Percentiles rank a stretch among this genome's conserved stretches.
Evolutionary conservation across 2,797 vertebrate species (phyloP).

Genomic region (Lacerta viridis): DNA sequence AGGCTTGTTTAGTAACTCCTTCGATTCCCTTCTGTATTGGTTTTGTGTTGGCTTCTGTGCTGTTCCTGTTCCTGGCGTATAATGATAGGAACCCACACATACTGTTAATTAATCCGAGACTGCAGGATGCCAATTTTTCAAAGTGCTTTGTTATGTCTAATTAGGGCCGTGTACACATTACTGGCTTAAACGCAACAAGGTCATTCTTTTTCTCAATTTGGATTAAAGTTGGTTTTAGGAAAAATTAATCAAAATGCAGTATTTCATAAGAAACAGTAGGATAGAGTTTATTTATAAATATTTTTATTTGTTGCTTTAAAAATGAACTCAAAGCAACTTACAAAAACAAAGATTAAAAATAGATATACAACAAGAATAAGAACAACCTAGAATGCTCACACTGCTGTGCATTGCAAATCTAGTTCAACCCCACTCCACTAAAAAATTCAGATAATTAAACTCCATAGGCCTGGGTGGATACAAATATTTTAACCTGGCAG

Average conservation of each 20-base stretch:
- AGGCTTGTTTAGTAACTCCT: background rate
- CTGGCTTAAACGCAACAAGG: no score
- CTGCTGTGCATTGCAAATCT: no score
- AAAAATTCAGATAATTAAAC: no score
- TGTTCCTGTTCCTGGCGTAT: background rate
- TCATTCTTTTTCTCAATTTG: no score
- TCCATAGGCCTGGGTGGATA: no score
- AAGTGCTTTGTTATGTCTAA: background rate
- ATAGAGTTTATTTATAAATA: background rate
- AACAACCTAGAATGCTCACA: background rate
- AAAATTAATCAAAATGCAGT: no score
- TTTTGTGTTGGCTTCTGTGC: background rate
- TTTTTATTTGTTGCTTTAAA: background rate
- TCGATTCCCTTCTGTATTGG: background rate
- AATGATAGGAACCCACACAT: background rate
- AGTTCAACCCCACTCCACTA: no score
- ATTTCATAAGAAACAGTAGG: no score
- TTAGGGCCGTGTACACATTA: no score
- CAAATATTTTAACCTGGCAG: no score
- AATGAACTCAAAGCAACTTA: background rate
- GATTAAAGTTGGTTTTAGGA: no score
- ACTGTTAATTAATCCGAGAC: background rate
- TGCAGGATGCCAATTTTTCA: background rate
- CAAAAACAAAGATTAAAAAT: background rate
- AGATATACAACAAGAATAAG: background rate